Base-by-base conservation (phyloP, 2,113 vertebrate genomes). In the Psilopogon haemacephalus region DNA sequence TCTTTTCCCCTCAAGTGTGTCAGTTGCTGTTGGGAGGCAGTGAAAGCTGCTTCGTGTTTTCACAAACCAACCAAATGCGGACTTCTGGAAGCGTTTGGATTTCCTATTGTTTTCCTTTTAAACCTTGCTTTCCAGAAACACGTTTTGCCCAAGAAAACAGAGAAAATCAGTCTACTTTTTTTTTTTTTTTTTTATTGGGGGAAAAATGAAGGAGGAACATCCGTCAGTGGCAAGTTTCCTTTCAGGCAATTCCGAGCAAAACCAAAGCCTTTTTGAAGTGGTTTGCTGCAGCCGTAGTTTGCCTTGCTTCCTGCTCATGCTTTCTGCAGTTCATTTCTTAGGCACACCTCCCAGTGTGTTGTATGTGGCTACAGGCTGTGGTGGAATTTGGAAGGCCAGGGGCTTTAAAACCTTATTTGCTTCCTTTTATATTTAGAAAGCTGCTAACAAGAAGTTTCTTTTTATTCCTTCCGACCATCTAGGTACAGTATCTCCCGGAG, bases 101-200 rank as follows among this genome's bases (percentile, higher is more conserved):
- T 92, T 94, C 84, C 77, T 85, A 44, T 86, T 88, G 58, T 40
- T 93, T 80, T 88, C 20, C n/a, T 94, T 95, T 91, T 38, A 54
- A 75, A 38, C 68, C 20, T 33, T 77, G 42, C 65, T 71, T 90
- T 92, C 90, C 77, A 92, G 70, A 94, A 96, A 73, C 13, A 3
- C 40, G 14, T 67, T 52, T 62, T 93, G 23, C 64, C 60, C 20
- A 37, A 74, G 77, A 88, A 90, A 92, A 35, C 12, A 4, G 60
- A 65, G 48, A 74, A 33, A 38, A 64, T 70, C 37, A 59, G 79
- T 52, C 42, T 14, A 46, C 52, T 56, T 18, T 62, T 94, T 85
- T 50, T 56, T 18, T 62, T 94, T 85, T 50, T 93, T 81, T 80
- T 78, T 44, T 84, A 81, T 78, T 0, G 3, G 21, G 38, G 77